phyloP scores from a whole-genome alignment of 2,888 invertebrate species.

The Pammene fasciana region DNA sequence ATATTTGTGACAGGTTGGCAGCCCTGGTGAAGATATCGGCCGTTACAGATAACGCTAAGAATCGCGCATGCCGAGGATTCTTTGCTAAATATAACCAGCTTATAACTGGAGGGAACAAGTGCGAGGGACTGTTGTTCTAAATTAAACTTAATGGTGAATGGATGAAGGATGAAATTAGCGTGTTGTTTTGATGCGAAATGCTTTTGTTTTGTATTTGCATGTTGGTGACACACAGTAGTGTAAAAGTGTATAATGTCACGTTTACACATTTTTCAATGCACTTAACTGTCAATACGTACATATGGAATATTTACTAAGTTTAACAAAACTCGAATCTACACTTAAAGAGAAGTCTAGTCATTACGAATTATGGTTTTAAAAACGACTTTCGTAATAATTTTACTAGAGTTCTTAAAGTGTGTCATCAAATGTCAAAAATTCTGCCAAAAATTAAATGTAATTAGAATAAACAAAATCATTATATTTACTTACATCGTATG shows the following conservation, averaged over 20 bases:
- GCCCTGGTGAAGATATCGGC: conserved; percentile 19
- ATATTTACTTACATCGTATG: too few relatives aligned
- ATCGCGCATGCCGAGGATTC: conserved; percentile 31
- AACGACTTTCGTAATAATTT: too few relatives aligned
- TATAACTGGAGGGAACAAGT: conserved; percentile 10
- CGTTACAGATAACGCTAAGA: conserved; percentile 32
- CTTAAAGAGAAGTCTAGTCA: too few relatives aligned
- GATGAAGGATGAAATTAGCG: background rate
- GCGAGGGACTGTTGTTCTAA: background rate
- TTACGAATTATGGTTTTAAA: too few relatives aligned
- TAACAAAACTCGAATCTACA: background rate
- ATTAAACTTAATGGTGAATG: background rate
- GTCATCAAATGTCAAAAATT: too few relatives aligned
- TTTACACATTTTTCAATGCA: background rate
- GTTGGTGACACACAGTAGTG: background rate
- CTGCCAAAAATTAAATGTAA: too few relatives aligned
- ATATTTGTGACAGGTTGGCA: conserved; percentile 18
- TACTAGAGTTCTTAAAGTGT: too few relatives aligned
- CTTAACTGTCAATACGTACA: background rate
- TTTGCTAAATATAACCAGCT: conserved; percentile 28
- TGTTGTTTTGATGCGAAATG: background rate
- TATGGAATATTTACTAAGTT: background rate
- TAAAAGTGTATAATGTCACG: conserved; percentile 2
- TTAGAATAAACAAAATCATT: too few relatives aligned
- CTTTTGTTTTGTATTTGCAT: background rate